A percentile compares a stretch with the other conserved stretches of the same genome.
Conservation (phyloP, 1,140 invertebrate genomes). For the Thaumatotibia leucotreta region DNA sequence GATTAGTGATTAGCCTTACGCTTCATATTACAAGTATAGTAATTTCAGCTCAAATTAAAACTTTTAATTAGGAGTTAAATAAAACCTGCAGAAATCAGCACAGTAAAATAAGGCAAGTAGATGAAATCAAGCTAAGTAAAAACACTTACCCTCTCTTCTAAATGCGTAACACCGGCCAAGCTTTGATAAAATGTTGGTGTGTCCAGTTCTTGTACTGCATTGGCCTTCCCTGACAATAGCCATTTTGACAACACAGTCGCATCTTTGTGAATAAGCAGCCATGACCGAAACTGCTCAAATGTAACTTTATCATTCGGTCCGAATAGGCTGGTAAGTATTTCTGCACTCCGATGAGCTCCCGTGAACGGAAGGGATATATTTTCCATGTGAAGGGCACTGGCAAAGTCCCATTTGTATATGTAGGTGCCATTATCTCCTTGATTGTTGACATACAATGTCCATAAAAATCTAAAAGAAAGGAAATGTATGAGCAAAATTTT, state of each 20-base stretch:
- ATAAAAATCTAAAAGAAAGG: slow-evolving; percentile 82
- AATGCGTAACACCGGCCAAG: slow-evolving; percentile 91
- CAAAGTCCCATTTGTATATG: slow-evolving; percentile 86
- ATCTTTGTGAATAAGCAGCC: slow-evolving; percentile 83
- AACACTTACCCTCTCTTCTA: slow-evolving; percentile 82
- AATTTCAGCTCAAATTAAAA: too few relatives aligned
- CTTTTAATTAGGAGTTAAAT: too few relatives aligned
- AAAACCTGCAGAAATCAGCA: too few relatives aligned
- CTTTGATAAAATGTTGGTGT: slow-evolving; percentile 95
- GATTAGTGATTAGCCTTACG: too few relatives aligned
- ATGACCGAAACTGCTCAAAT: slow-evolving; percentile 85
- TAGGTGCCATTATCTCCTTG: slow-evolving; percentile 86
- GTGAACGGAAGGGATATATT: slow-evolving; percentile 57
- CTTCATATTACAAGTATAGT: too few relatives aligned
- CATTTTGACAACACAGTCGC: slow-evolving; percentile 89
- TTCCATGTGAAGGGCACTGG: slow-evolving; percentile 80
- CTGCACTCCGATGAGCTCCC: slow-evolving; percentile 49
- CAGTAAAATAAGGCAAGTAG: background rate
- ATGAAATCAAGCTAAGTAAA: slow-evolving; percentile 3
- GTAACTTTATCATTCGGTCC: slow-evolving; percentile 78
- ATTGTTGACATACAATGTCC: slow-evolving; percentile 91
- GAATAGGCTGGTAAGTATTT: slow-evolving; percentile 74
- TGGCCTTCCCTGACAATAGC: slow-evolving; percentile 85
- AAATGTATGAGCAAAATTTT: background rate
- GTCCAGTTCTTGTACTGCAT: slow-evolving; percentile 87